phyloP scores from a whole-genome alignment of 2,797 vertebrate species.

The Eulemur coronatus region DNA sequence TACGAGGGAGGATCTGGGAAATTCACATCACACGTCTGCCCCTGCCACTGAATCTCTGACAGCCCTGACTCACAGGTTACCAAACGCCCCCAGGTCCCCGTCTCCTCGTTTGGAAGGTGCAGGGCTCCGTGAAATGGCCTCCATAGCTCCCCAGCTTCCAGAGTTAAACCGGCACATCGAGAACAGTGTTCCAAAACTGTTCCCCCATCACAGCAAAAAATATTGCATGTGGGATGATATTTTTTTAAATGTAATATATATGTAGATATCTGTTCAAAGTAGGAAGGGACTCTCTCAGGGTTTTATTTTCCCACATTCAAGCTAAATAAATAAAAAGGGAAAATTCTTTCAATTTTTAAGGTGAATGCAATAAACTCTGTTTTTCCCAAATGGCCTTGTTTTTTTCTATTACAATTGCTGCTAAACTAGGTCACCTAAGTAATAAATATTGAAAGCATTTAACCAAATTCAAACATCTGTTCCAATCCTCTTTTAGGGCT shows the following conservation, averaged over 20 bases:
- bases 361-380: conserved; percentile 73
- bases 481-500: conserved; percentile 54
- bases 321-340: conserved; percentile 16
- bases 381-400: conserved; percentile 71
- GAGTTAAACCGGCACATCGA: background rate
- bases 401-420: conserved; percentile 73
- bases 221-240: background rate
- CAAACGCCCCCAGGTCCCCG: background rate
- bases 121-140: background rate
- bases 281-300: background rate
- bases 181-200: background rate
- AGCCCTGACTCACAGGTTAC: background rate
- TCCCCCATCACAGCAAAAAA: background rate
- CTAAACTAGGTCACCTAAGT: conserved; percentile 81
- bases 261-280: background rate
- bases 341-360: conserved; percentile 70
- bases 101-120: background rate
- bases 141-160: background rate
- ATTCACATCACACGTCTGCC: background rate
- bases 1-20: background rate
- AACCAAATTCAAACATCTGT: conserved; percentile 79
- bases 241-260: background rate
- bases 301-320: conserved; percentile 52
- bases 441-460: conserved; percentile 80
- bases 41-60: background rate